Evolutionary conservation across 1,140 invertebrate species (phyloP).

Genomic region (Argopecten irradians): DNA sequence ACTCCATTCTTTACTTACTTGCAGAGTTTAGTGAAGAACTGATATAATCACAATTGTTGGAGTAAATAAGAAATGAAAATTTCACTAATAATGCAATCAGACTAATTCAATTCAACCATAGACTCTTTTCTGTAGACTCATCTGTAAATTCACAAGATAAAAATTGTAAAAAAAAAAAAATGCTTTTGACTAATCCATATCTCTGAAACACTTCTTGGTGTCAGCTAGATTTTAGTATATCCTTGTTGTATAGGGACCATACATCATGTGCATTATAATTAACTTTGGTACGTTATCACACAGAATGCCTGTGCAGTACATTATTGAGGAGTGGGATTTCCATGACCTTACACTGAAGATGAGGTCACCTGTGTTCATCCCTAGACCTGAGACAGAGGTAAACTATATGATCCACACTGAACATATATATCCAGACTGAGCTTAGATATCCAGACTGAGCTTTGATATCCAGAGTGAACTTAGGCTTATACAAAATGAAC

Average conservation of each 20-base stretch:
- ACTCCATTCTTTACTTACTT: too few species aligned
- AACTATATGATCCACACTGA: not conserved
- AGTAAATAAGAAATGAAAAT: too few species aligned
- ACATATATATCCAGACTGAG: not conserved
- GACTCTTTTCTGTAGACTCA: too few species aligned
- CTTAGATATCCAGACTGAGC: not conserved
- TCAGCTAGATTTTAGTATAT: not conserved
- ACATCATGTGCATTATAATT: not conserved
- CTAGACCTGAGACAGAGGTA: constrained; percentile 85
- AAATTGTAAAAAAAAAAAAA: too few species aligned
- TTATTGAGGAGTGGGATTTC: constrained; percentile 87
- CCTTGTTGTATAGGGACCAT: not conserved
- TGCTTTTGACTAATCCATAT: too few species aligned
- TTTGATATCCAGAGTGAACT: not conserved
- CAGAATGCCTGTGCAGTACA: constrained; percentile 83
- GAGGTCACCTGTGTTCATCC: constrained; percentile 85
- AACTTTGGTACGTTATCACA: too few species aligned
- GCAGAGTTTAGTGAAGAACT: too few species aligned
- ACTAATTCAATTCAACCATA: too few species aligned
- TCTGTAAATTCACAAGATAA: too few species aligned
- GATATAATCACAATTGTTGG: too few species aligned
- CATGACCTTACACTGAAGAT: constrained; percentile 82
- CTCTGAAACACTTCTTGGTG: not conserved
- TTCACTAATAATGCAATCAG: too few species aligned
- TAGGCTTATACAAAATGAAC: not conserved